Conservation (phyloP, 2,888 invertebrate species). For the Acanthopleura granulata region DNA sequence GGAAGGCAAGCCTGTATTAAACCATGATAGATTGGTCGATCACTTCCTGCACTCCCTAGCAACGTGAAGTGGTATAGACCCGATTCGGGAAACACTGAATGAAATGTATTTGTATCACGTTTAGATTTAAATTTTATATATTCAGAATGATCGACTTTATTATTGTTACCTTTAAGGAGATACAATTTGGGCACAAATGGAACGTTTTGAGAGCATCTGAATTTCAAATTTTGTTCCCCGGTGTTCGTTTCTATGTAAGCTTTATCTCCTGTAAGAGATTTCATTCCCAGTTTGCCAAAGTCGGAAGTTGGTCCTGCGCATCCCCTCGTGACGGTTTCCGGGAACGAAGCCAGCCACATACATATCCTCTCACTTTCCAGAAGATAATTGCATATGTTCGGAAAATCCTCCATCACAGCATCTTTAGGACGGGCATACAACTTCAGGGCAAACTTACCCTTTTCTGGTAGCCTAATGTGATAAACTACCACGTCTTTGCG, state of each 20-base stretch:
- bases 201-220: neutral
- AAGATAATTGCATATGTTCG: neutral
- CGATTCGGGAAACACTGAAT: neutral
- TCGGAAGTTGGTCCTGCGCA: neutral
- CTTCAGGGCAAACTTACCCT: neutral
- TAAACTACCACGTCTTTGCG: neutral
- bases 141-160: neutral
- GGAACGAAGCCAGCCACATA: neutral
- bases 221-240: slow-evolving; percentile 3
- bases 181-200: neutral
- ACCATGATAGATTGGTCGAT: neutral
- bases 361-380: neutral
- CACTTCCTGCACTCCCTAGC: neutral
- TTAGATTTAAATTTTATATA: neutral
- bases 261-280: neutral
- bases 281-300: neutral
- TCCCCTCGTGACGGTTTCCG: neutral
- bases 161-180: neutral
- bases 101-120: neutral
- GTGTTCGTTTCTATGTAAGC: neutral
- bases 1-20: neutral
- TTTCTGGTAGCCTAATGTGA: neutral
- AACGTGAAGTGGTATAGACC: neutral
- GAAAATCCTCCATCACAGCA: neutral
- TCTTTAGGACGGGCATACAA: neutral